Conservation (phyloP, 2,888 invertebrate species). For the Drosophila limbata region DNA sequence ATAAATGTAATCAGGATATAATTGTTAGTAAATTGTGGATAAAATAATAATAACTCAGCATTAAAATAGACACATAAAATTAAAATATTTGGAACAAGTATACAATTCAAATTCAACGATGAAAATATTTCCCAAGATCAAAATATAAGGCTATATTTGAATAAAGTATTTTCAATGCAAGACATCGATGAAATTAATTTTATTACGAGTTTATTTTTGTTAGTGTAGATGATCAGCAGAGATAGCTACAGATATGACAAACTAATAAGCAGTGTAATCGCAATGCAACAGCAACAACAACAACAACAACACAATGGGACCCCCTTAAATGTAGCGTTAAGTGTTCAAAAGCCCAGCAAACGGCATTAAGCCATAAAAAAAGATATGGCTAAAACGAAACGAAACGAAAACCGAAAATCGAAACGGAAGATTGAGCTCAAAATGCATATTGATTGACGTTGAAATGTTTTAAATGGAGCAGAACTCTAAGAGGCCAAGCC, state of each 20-base stretch:
- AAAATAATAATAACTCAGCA: too few species aligned
- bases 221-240: conserved; percentile 29
- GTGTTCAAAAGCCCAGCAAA: conserved; percentile 75
- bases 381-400: conserved; percentile 68
- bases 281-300: conserved; percentile 35
- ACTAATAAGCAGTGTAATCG: conserved; percentile 69
- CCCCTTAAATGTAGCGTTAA: conserved; percentile 76
- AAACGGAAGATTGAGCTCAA: conserved; percentile 71
- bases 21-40: too few species aligned
- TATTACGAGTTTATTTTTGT: neutral
- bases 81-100: too few species aligned
- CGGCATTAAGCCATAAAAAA: conserved; percentile 81
- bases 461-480: conserved; percentile 79
- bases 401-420: conserved; percentile 35
- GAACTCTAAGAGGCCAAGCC: conserved; percentile 56
- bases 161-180: too few species aligned
- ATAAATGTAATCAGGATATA: too few species aligned
- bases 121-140: too few species aligned
- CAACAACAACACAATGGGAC: conserved; percentile 38
- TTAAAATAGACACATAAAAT: too few species aligned
- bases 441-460: conserved; percentile 83
- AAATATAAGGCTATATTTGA: too few species aligned
- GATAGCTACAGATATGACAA: conserved; percentile 58
- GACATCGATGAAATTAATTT: too few species aligned
- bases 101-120: too few species aligned